A percentile compares a stretch with the other conserved stretches of the same genome.
Conservation (phyloP, 2,888 invertebrate genomes). For the Andrena dorsata region DNA sequence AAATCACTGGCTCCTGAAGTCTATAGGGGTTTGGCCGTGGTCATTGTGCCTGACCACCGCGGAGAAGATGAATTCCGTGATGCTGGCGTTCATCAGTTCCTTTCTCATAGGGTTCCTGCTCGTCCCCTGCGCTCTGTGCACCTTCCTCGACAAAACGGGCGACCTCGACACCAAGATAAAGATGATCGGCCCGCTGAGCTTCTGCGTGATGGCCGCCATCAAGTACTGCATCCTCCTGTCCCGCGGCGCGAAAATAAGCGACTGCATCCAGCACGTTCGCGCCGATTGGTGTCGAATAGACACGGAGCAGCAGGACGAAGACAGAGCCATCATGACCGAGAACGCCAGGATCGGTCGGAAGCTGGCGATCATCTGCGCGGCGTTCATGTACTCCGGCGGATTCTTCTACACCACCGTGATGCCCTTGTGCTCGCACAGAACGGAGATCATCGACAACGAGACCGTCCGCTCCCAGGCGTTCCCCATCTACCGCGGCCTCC, state of each 20-base stretch:
- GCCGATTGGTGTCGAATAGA: conserved; percentile 67
- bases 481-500: conserved; percentile 74
- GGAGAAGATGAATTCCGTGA: conserved; percentile 49
- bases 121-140: conserved; percentile 73
- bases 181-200: conserved; percentile 75
- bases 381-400: conserved; percentile 78
- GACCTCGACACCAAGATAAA: conserved; percentile 65
- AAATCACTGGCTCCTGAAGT: conserved; percentile 75
- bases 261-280: conserved; percentile 68
- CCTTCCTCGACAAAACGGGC: conserved; percentile 66
- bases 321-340: conserved; percentile 67
- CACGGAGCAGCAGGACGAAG: neutral
- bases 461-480: conserved; percentile 74
- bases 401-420: conserved; percentile 77
- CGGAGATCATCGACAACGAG: conserved; percentile 70
- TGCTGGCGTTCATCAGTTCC: conserved; percentile 44
- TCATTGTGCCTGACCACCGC: conserved; percentile 17
- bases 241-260: conserved; percentile 54
- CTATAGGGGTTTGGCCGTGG: conserved; percentile 77
- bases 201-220: conserved; percentile 72
- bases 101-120: conserved; percentile 74
- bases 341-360: conserved; percentile 70
- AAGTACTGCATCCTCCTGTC: conserved; percentile 71
- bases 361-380: conserved; percentile 67
- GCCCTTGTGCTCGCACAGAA: conserved; percentile 72